These are phyloP conservation scores for Heteronetta atricapilla DNA, from an alignment of 2,113 vertebrate genomes.

Conservation along the genomic window DNA sequence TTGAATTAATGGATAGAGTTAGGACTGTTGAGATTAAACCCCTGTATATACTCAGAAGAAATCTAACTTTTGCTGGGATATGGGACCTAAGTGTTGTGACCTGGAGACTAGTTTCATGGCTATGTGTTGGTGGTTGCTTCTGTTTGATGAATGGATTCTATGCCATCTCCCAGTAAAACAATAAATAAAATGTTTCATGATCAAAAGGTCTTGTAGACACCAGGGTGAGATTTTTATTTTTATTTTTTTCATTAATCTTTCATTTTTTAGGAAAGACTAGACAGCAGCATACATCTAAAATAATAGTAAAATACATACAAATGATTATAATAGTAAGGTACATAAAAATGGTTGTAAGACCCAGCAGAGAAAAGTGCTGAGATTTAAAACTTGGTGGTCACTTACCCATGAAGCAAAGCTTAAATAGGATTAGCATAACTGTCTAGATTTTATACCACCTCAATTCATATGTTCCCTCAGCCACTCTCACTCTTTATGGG, in stretches of 20 bases:
- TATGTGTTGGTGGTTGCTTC: neutral
- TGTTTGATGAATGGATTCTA: neutral
- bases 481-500: neutral
- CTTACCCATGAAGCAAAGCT: neutral
- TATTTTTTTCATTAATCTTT: neutral
- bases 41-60: neutral
- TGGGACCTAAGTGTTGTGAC: neutral
- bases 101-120: neutral
- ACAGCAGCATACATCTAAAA: neutral
- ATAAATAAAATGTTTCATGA: neutral
- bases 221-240: neutral
- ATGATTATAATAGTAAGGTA: neutral
- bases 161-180: neutral
- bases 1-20: neutral
- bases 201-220: neutral
- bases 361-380: neutral
- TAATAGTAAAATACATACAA: neutral
- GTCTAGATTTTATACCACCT: neutral
- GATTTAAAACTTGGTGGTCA: neutral
- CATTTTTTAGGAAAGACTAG: neutral
- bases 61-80: neutral
- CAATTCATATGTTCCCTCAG: neutral
- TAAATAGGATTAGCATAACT: neutral
- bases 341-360: neutral
- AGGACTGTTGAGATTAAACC: neutral